Evolutionary conservation across 2,113 vertebrate species (phyloP), one percentile per base, ranked within the genome.

Genomic region (Sminthopsis crassicaudata): DNA sequence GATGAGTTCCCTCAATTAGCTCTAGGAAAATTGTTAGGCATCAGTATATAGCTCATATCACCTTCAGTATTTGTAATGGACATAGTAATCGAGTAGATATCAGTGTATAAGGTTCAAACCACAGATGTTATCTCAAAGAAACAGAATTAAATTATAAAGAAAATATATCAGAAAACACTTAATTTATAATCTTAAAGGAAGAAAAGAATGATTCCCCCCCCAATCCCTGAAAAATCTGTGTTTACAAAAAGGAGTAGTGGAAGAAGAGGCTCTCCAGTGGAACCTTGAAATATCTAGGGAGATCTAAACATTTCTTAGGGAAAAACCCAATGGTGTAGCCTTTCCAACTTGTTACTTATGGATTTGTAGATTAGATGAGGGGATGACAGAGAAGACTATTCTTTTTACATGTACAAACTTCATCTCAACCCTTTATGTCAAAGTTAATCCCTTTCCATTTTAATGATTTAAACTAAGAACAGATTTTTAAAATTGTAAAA

Each of bases 361-460:
- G n/a, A 7, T 22, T 84, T 84, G 6, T 84, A 84, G 67, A 14
- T 84, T 42, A 42, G 67, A 84, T 42, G 67, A 9, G n/a, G n/a
- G 8, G n/a, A 2, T 19, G 19, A 0, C 10, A 12, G 2, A 14
- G 14, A 76, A 26, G 30, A 12, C 30, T 16, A n/a, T 5, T 76
- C 67, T 84, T 84, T 84, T n/a, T n/a, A 84, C 19, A n/a, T 36
- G 8, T 84, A 42, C 90, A 92, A 94, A 42, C 57, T 76, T 93
- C 92, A 52, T 48, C 57, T 84, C 91, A 76, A 89, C 36, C 94
- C 93, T 97, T 97, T 94, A 96, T 92, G 55, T 96, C 51, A 14
- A 55, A 92, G 23, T 91, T 96, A 96, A 97, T 94, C 95, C 94
- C 94, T 95, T 97, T 94, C 92, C 89, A 92, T 97, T 97, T 97